A percentile compares a stretch with the other conserved stretches of the same genome.
Evolutionary conservation across 1,140 invertebrate genomes (phyloP).

Genomic region (Megalopta genalis): DNA sequence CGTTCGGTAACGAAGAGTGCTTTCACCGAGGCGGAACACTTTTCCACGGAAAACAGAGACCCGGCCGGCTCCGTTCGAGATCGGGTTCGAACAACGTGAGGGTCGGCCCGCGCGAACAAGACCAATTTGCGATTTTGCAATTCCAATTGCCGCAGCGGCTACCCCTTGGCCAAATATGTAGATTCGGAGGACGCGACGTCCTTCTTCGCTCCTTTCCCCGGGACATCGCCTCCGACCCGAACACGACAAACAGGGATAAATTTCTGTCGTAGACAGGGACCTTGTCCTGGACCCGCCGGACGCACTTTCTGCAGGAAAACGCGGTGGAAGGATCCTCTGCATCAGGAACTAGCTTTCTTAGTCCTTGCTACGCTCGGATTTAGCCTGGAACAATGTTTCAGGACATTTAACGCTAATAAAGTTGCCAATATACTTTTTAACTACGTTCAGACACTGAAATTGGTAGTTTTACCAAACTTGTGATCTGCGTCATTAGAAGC

Average conservation of each 20-base stretch:
- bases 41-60: slow-evolving; percentile 38
- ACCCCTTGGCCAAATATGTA: slow-evolving; percentile 68
- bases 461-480: too few species aligned
- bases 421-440: too few species aligned
- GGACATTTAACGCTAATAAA: too few species aligned
- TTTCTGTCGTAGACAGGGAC: neutral
- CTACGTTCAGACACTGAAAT: too few species aligned
- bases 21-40: slow-evolving; percentile 58
- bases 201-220: slow-evolving; percentile 45
- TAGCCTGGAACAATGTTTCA: too few species aligned
- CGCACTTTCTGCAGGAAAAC: slow-evolving; percentile 42
- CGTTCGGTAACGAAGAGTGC: slow-evolving; percentile 27
- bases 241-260: slow-evolving; percentile 46
- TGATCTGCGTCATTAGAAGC: too few species aligned
- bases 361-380: too few species aligned
- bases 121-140: slow-evolving; percentile 74
- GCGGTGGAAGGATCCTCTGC: neutral
- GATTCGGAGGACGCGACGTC: slow-evolving; percentile 54
- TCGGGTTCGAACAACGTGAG: slow-evolving; percentile 21
- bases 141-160: slow-evolving; percentile 68
- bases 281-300: slow-evolving; percentile 6
- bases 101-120: slow-evolving; percentile 64
- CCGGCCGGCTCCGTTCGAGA: slow-evolving; percentile 18
- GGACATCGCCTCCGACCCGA: slow-evolving; percentile 25
- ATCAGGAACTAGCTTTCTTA: too few species aligned